Evolutionary conservation across 2,888 invertebrate genomes (phyloP).

Genomic region (Achlya flavicornis): DNA sequence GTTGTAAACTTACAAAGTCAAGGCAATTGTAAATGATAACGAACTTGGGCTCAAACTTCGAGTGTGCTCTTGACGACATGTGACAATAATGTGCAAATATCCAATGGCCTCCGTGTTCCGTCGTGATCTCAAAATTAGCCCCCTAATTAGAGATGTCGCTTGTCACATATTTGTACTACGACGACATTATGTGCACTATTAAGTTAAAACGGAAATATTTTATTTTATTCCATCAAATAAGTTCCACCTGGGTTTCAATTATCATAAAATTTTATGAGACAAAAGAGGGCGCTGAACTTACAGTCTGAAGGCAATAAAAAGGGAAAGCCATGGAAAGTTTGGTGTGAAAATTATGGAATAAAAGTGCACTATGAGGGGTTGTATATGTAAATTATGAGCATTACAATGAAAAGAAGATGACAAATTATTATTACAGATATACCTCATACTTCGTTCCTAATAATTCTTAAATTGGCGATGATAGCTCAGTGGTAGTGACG

Average conservation of each 20-base stretch:
- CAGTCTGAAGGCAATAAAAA: too few relatives aligned
- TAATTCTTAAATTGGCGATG: too few relatives aligned
- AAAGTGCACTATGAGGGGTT: too few relatives aligned
- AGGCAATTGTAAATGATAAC: constrained; percentile 12
- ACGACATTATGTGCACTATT: constrained; percentile 26
- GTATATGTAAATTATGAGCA: too few relatives aligned
- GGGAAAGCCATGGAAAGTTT: too few relatives aligned
- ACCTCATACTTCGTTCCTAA: too few relatives aligned
- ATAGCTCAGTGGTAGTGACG: too few relatives aligned
- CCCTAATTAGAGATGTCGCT: constrained; percentile 61
- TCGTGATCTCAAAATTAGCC: constrained; percentile 70
- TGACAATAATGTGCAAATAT: constrained; percentile 49
- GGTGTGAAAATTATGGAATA: too few relatives aligned
- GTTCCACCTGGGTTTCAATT: background rate
- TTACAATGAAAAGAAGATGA: too few relatives aligned
- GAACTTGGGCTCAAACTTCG: background rate
- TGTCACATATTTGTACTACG: constrained; percentile 26
- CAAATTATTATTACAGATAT: too few relatives aligned
- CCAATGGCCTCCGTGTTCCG: constrained; percentile 41
- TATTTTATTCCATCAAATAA: background rate
- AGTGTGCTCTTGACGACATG: constrained; percentile 26
- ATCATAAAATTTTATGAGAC: background rate
- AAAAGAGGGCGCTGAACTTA: background rate
- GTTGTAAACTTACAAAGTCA: background rate
- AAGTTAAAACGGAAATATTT: constrained; percentile 6